Evolutionary conservation across 2,113 vertebrate genomes (phyloP), one percentile per base, ranked within the genome.

Genomic region (Nicator chloris): DNA sequence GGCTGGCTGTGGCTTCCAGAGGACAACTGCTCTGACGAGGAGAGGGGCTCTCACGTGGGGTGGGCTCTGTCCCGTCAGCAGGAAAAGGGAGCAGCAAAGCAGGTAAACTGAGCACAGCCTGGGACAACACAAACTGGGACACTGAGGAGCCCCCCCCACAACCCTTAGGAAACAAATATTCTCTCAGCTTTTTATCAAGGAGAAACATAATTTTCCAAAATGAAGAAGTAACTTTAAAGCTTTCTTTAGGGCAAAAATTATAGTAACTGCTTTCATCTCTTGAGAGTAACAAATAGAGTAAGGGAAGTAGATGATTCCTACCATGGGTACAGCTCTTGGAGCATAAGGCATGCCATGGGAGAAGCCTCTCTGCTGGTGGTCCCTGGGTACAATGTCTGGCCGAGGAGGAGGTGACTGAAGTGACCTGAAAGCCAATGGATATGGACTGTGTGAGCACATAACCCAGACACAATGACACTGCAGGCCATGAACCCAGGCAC

Each of bases 371-470:
- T 9, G 94, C 4, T 24, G 94, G 63, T 5, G 51, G 37, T 42
- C 80, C 33, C 90, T 75, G 9, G 39, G 80, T 1, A 86, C 92
- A 0, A 82, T 4, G 15, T 95, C 92, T 57, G 88, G 44, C 11
- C 37, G 57, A 14, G 96, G 88, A 83, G 96, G 85, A 22, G 94
- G 93, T 2, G 94, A 40, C 51, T 86, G 96, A 18, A 54, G 49
- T 5, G 94, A 95, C 90, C 96, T 97, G 93, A 27, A 95, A 96
- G 6, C 7, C 60, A 1, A 45, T 0, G 1, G 21, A 44, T 0
- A 35, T 0, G 10, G 44, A 3, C 12, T 4, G 30, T 2, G 27
- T 88, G 80, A 93, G 83, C 60, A 17, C 5, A 4, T 1, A 19
- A 6, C 50, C 33, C 10, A 2, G 33, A 17, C 49, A 71, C 31